phyloP scores from a whole-genome alignment of 2,888 invertebrate species.

The Ichneumon xanthorius region DNA sequence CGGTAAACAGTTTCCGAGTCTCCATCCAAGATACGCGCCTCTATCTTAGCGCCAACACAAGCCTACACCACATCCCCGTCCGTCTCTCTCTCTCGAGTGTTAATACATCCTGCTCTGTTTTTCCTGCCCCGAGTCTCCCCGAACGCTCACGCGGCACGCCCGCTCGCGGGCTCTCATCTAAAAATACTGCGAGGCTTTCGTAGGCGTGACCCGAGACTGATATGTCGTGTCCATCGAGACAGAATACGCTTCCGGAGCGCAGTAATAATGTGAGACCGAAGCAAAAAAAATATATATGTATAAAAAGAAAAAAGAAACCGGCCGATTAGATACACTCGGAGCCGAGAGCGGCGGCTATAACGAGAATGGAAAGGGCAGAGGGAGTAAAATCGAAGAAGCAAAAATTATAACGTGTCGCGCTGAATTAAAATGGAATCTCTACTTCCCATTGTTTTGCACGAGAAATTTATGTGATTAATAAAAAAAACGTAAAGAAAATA shows the following conservation, averaged over 20 bases:
- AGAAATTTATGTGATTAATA: not conserved
- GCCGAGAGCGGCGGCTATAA: not conserved
- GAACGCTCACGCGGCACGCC: conserved; percentile 9
- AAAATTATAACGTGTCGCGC: not conserved
- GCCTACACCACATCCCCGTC: not conserved
- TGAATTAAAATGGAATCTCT: not conserved
- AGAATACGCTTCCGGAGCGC: conserved; percentile 51
- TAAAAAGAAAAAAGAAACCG: not conserved
- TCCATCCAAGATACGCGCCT: conserved; percentile 50
- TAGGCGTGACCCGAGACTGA: conserved; percentile 59
- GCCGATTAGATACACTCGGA: conserved; percentile 9
- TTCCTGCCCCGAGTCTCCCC: conserved; percentile 5
- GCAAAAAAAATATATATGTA: not conserved
- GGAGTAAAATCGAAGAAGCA: conserved; percentile 1
- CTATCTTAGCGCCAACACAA: conserved; percentile 15
- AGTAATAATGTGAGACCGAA: conserved; percentile 24
- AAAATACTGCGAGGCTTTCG: conserved; percentile 50
- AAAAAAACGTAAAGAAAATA: too few relatives aligned
- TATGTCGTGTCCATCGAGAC: conserved; percentile 56
- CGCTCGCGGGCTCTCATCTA: conserved; percentile 11
- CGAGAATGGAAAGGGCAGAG: not conserved
- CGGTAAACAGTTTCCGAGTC: conserved; percentile 59
- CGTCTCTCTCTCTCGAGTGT: conserved; percentile 15
- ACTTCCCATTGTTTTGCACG: not conserved
- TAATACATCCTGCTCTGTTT: conserved; percentile 16